phyloP scores from a whole-genome alignment of 2,888 invertebrate species.

The Hypselothyrea guttata region DNA sequence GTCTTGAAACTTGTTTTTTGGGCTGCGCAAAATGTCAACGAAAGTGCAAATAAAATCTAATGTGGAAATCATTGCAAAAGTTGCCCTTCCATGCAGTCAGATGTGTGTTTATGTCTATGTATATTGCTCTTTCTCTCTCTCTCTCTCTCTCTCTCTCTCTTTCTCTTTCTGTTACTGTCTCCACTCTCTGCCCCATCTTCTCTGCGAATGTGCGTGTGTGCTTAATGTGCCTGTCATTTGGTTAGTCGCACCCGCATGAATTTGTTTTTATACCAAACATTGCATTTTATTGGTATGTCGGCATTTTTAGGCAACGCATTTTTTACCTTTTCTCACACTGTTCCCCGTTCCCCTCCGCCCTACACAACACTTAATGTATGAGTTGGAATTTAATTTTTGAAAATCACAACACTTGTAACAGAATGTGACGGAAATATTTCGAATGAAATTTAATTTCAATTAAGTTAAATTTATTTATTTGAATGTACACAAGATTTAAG shows the following conservation, averaged over 20 bases:
- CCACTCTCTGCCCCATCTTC: too few species aligned
- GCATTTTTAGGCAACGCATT: conserved; percentile 49
- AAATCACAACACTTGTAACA: too few species aligned
- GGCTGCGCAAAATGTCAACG: conserved; percentile 72
- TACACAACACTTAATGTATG: neutral
- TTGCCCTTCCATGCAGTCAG: conserved; percentile 37
- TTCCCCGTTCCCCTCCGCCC: neutral
- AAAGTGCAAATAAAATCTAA: conserved; percentile 79
- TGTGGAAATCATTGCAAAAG: conserved; percentile 77
- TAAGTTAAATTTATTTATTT: too few species aligned
- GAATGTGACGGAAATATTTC: too few species aligned
- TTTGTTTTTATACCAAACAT: conserved; percentile 75
- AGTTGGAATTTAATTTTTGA: too few species aligned
- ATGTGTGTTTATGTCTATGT: conserved; percentile 9
- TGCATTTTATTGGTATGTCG: conserved; percentile 71
- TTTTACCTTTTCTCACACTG: neutral
- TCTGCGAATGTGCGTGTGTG: conserved; percentile 19
- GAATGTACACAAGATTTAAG: too few species aligned
- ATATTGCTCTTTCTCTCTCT: too few species aligned
- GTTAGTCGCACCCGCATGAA: conserved; percentile 62
- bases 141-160: too few species aligned
- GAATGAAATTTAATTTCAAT: too few species aligned
- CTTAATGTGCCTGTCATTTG: conserved; percentile 72
- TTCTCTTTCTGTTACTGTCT: too few species aligned
- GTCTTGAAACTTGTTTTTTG: conserved; percentile 34